These are phyloP conservation scores for Datnioides undecimradiatus DNA, from an alignment of 2,113 vertebrate species.

Conservation along the genomic window DNA sequence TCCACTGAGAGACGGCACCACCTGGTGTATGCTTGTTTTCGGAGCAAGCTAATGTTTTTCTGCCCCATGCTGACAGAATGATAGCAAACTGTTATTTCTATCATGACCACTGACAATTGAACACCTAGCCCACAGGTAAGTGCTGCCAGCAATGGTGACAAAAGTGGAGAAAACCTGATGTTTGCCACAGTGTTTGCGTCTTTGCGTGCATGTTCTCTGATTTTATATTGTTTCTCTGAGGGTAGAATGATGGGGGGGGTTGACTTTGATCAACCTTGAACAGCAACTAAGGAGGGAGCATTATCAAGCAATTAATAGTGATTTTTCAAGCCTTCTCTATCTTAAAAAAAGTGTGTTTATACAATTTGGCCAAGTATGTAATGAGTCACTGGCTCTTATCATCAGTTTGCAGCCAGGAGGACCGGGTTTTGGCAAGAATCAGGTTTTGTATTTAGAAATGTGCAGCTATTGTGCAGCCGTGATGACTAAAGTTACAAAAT, in stretches of 20 bases:
- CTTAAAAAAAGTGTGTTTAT: not conserved
- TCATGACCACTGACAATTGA: slow-evolving; percentile 62
- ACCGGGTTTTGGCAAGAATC: not conserved
- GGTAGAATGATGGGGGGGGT: not conserved
- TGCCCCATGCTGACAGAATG: slow-evolving; percentile 71
- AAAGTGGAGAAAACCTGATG: slow-evolving; percentile 67
- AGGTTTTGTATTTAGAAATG: not conserved
- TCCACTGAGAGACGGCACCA: slow-evolving; percentile 61
- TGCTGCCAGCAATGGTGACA: slow-evolving; percentile 54
- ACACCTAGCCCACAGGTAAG: slow-evolving; percentile 78
- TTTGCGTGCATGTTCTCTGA: slow-evolving; percentile 17
- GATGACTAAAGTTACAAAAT: not conserved
- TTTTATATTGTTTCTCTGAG: not conserved
- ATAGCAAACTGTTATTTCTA: slow-evolving; percentile 73
- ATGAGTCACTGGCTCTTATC: not conserved
- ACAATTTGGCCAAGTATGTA: not conserved
- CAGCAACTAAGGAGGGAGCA: not conserved
- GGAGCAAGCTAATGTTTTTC: slow-evolving; percentile 53
- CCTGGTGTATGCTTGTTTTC: slow-evolving; percentile 65
- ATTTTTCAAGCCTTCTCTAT: not conserved
- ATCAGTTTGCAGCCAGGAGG: not conserved
- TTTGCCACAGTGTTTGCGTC: slow-evolving; percentile 46
- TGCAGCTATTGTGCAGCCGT: not conserved
- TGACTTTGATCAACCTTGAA: slow-evolving; percentile 1
- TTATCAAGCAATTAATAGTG: not conserved